Percentiles rank a stretch among this genome's conserved stretches.
These are phyloP conservation scores for Popillia japonica DNA, from an alignment of 1,140 invertebrate species.

Conservation along the genomic window DNA sequence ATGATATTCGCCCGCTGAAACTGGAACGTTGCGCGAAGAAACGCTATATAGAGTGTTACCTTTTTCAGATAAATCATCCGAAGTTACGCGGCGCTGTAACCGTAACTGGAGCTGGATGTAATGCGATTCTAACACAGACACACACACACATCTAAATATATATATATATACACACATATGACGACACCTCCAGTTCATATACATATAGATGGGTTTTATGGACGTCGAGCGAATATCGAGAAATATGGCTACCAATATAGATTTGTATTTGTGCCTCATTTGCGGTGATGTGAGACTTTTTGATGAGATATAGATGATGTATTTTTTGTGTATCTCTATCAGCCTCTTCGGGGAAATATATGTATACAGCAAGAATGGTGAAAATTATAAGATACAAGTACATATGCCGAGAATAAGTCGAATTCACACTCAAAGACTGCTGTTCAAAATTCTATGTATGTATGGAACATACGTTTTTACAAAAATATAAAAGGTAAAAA, in stretches of 20 bases:
- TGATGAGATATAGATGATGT: neutral
- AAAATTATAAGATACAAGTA: no score
- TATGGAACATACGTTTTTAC: no score
- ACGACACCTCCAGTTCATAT: neutral
- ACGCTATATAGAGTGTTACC: neutral
- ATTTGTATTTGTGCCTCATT: neutral
- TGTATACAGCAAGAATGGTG: no score
- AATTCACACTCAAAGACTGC: no score
- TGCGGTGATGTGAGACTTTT: neutral
- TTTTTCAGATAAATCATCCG: constrained; percentile 6
- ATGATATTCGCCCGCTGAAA: neutral
- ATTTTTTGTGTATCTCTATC: neutral
- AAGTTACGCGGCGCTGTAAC: neutral
- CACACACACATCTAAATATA: no score
- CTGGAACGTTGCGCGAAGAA: neutral
- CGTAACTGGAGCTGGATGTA: neutral
- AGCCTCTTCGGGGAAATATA: no score
- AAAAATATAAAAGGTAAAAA: no score
- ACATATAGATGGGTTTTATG: neutral
- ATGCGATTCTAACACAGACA: no score
- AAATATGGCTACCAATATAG: neutral
- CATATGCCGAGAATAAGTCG: no score
- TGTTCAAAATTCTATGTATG: no score
- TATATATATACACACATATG: neutral
- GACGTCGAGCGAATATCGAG: neutral